These are phyloP conservation scores for Oasisia sp. DNA, from an alignment of 2,888 invertebrate species.

Conservation along the genomic window DNA sequence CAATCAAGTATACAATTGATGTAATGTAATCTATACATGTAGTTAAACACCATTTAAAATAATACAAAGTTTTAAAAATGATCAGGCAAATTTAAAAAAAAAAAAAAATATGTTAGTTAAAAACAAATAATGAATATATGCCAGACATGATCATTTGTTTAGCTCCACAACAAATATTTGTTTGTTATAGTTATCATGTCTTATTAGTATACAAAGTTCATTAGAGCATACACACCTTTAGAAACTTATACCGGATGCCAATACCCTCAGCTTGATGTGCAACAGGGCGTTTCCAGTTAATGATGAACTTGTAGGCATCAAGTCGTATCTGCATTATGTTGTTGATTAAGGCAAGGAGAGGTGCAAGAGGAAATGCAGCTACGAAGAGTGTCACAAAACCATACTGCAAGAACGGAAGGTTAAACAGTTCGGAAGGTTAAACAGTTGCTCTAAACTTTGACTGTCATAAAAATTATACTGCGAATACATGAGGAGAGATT, in stretches of 20 bases:
- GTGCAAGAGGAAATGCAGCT: slow-evolving; percentile 95
- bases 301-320: slow-evolving; percentile 91
- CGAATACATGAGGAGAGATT: no score
- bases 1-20: no score
- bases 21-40: no score
- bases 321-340: slow-evolving; percentile 92
- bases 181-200: no score
- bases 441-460: not conserved
- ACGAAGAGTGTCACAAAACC: slow-evolving; percentile 98
- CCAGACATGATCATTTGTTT: no score
- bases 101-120: no score
- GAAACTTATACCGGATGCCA: slow-evolving; percentile 68
- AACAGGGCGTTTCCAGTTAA: slow-evolving; percentile 86
- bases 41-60: no score
- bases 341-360: slow-evolving; percentile 93
- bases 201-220: not conserved
- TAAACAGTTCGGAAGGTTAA: slow-evolving; percentile 33
- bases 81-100: no score
- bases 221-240: not conserved
- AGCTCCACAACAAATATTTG: no score
- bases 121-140: no score
- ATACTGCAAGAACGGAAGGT: slow-evolving; percentile 77
- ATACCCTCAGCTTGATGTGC: slow-evolving; percentile 90
- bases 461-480: not conserved
- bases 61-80: no score